Evolutionary conservation across 2,888 invertebrate genomes (phyloP).

Genomic region (Leucoptera coffeella): DNA sequence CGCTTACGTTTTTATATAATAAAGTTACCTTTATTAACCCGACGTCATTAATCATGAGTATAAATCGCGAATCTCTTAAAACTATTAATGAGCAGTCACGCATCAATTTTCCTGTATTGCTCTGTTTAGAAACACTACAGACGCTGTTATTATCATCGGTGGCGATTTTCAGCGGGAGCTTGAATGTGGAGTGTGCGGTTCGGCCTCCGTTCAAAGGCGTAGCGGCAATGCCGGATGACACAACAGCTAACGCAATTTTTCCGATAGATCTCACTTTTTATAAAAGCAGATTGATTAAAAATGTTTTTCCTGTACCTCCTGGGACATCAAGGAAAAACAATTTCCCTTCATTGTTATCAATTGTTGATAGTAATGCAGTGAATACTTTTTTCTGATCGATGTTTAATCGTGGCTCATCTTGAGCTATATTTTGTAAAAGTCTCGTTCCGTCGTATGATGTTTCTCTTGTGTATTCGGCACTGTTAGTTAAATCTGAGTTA

Average conservation of each 20-base stretch:
- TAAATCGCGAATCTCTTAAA: no score
- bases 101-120: constrained; percentile 3
- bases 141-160: constrained; percentile 5
- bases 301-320: constrained; percentile 6
- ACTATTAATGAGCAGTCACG: not conserved
- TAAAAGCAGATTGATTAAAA: constrained; percentile 8
- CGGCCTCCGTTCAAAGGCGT: constrained; percentile 2
- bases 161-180: constrained; percentile 5
- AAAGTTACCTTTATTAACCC: no score
- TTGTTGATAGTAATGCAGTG: constrained; percentile 6
- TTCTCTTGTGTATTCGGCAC: constrained; percentile 10
- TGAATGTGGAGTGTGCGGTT: constrained; percentile 3
- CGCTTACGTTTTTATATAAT: no score
- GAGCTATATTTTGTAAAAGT: constrained; percentile 10
- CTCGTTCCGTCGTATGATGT: constrained; percentile 9
- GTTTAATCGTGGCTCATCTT: constrained; percentile 10
- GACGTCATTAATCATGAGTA: no score
- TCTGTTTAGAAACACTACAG: constrained; percentile 9
- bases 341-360: not conserved
- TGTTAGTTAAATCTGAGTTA: constrained; percentile 11
- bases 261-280: not conserved
- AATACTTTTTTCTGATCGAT: constrained; percentile 10
- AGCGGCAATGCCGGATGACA: constrained; percentile 2
- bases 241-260: constrained; percentile 1
- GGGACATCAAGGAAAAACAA: constrained; percentile 3